Conservation (phyloP, 2,888 invertebrate genomes). For the Smittia sp. region DNA sequence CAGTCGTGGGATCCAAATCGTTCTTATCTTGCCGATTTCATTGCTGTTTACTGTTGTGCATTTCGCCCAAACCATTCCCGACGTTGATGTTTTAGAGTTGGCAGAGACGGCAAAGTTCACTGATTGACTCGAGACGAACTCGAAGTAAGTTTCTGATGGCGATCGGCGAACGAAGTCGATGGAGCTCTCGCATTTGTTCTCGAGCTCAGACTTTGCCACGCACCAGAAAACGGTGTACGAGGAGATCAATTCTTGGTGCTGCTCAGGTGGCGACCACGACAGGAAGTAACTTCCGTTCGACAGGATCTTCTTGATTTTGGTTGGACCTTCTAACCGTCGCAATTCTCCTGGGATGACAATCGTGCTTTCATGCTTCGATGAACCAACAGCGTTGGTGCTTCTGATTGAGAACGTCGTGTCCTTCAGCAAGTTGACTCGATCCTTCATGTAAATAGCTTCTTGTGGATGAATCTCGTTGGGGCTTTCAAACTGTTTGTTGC, state of each 20-base stretch:
- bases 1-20: constrained; percentile 56
- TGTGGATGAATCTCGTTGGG: not conserved
- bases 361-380: constrained; percentile 58
- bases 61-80: constrained; percentile 82
- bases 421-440: constrained; percentile 51
- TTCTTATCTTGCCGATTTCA: constrained; percentile 59
- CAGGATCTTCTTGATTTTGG: constrained; percentile 69
- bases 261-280: constrained; percentile 67
- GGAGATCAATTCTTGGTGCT: constrained; percentile 51
- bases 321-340: constrained; percentile 52
- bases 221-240: constrained; percentile 85
- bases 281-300: constrained; percentile 70
- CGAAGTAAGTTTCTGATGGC: constrained; percentile 59
- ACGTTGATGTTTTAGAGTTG: constrained; percentile 66
- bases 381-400: constrained; percentile 62
- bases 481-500: not conserved
- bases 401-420: constrained; percentile 57
- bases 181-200: constrained; percentile 59
- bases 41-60: constrained; percentile 54
- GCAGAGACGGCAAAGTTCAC: constrained; percentile 74
- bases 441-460: constrained; percentile 19
- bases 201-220: constrained; percentile 57
- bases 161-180: constrained; percentile 45
- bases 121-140: constrained; percentile 62
- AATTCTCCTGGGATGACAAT: constrained; percentile 58